Base-by-base conservation (phyloP, 1,140 invertebrate genomes). In the Battus philenor region DNA sequence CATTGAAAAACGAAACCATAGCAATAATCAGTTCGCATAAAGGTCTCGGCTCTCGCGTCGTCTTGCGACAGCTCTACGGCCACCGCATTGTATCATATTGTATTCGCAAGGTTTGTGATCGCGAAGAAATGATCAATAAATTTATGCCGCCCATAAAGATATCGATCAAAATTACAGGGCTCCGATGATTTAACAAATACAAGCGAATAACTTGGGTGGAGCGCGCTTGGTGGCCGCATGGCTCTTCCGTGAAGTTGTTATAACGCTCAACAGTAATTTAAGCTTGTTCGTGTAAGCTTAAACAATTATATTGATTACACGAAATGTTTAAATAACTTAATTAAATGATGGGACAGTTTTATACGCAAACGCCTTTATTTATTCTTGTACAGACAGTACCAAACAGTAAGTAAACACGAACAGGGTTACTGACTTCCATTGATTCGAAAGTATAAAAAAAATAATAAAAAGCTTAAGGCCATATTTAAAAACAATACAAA, bases 151-250 rank as follows among this genome's bases (percentile, higher is more conserved):
- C 75, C 74, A 81, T 82, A 78, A 85, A 85, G 81, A 85, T 85
- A 82, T 81, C 69, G 77, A 85, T 85, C 81, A 85, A 85, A 85
- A 85, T 85, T 85, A 85, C 68, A 85, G 77, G 75, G 75, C 70
- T 73, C 67, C 59, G 75, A 75, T 82, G 73, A 76, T 81, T 81
- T 85, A 80, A 78, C 73, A 82, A 82, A 81, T 81, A 82, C 68
- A 68, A 69, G 55, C 44, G 51, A 65, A 68, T 72, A 66, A 73
- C 62, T 67, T 51, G 56, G 52, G n/a, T n/a, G n/a, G 50, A 49
- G 50, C 71, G 39, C 36, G 31, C 70, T 63, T 68, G 78, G 81
- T 78, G 78, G 77, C 72, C 80, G 54, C 53, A 46, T 62, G 61
- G 34, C 58, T 72, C 71, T 78, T 81, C 79, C 67, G 65, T 73